Evolutionary conservation across 2,113 vertebrate species (phyloP).

Genomic region (Myiozetetes cayanensis): DNA sequence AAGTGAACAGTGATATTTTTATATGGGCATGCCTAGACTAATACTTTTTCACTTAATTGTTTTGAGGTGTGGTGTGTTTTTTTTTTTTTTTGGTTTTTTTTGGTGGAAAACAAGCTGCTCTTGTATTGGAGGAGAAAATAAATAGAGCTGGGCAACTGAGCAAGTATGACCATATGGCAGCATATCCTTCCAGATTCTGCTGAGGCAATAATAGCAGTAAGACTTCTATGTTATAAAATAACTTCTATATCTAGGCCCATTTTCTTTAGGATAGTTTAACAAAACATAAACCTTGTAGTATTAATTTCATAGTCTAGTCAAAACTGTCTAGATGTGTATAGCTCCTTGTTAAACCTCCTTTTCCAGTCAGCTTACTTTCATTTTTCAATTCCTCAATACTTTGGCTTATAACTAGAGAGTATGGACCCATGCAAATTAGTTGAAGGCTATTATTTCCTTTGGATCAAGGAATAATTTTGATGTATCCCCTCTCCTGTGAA

Average conservation of each 20-base stretch:
- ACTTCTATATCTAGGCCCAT: background rate
- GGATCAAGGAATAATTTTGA: background rate
- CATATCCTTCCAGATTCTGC: background rate
- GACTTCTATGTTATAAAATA: background rate
- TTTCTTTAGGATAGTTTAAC: background rate
- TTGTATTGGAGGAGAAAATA: background rate
- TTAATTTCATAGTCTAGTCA: background rate
- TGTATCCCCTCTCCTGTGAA: background rate
- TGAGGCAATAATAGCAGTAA: background rate
- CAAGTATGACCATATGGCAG: constrained; percentile 37
- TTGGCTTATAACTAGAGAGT: background rate
- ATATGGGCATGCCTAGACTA: background rate
- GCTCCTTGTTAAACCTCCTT: background rate
- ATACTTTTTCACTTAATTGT: background rate
- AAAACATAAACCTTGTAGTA: background rate
- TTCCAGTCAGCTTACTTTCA: background rate
- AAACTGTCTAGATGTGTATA: background rate
- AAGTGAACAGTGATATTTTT: background rate
- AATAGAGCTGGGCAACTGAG: constrained; percentile 20
- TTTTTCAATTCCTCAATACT: background rate
- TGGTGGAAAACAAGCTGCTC: background rate
- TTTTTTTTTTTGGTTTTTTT: background rate
- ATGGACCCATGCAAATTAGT: background rate
- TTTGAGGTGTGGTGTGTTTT: background rate
- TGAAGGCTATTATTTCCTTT: background rate